Evolutionary conservation across 2,888 invertebrate genomes (phyloP).

Genomic region (Platypus cylindrus): DNA sequence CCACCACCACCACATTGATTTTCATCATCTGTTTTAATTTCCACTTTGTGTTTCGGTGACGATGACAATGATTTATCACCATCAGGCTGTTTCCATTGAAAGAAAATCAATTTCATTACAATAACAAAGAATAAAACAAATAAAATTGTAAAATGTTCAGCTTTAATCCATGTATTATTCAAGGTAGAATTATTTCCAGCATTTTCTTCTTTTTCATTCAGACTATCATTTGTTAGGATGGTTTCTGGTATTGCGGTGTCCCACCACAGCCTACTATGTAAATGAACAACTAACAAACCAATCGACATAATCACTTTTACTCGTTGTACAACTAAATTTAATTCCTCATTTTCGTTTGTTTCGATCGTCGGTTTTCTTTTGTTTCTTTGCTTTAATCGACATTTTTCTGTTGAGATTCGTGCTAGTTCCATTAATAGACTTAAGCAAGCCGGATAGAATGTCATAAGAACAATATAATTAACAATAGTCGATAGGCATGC

Average conservation of each 20-base stretch:
- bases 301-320: constrained; percentile 93
- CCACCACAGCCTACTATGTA: constrained; percentile 47
- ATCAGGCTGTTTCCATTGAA: constrained; percentile 51
- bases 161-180: constrained; percentile 44
- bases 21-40: constrained; percentile 13
- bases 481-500: constrained; percentile 84
- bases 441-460: constrained; percentile 86
- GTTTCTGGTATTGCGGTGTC: too few relatives aligned
- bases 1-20: constrained; percentile 16
- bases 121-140: constrained; percentile 72
- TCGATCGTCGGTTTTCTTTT: constrained; percentile 43
- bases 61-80: constrained; percentile 13
- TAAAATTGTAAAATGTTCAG: constrained; percentile 80
- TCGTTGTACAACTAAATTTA: constrained; percentile 84
- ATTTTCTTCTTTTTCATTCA: constrained; percentile 11
- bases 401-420: constrained; percentile 24
- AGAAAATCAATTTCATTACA: constrained; percentile 82
- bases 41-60: too few relatives aligned
- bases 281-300: constrained; percentile 77
- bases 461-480: constrained; percentile 87
- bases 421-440: constrained; percentile 73
- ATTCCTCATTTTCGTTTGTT: constrained; percentile 67
- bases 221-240: constrained; percentile 17
- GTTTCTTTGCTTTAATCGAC: constrained; percentile 25
- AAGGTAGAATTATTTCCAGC: constrained; percentile 20